Evolutionary conservation across 2,113 vertebrate species (phyloP).

Genomic region (Crypturellus undulatus): DNA sequence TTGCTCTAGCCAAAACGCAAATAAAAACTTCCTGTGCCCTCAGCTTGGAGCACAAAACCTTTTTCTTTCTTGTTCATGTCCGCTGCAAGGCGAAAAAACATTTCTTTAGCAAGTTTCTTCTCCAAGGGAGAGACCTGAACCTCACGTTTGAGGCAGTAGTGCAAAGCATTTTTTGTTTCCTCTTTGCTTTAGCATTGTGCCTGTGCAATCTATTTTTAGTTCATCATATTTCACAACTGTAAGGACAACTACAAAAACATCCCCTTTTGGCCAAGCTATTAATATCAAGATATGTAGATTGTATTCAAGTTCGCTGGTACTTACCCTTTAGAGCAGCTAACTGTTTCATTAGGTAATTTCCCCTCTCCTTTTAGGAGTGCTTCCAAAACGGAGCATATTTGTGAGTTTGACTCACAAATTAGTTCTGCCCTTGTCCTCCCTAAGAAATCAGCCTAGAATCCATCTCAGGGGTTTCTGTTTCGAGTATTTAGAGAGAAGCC

Average conservation of each 20-base stretch:
- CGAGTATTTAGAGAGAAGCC: neutral
- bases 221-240: neutral
- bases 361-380: constrained; percentile 23
- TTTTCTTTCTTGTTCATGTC: neutral
- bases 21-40: neutral
- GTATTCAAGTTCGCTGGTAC: neutral
- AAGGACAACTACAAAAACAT: neutral
- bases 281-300: neutral
- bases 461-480: neutral
- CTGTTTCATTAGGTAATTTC: neutral
- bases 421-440: neutral
- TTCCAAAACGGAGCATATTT: constrained; percentile 42
- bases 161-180: neutral
- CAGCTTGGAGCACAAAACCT: neutral
- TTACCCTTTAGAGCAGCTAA: constrained; percentile 39
- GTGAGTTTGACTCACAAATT: constrained; percentile 48
- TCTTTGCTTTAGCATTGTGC: neutral
- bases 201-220: fast-evolving
- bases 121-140: neutral
- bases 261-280: neutral
- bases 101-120: neutral
- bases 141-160: neutral
- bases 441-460: neutral
- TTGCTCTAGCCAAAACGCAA: neutral
- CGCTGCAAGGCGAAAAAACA: neutral